Conservation (phyloP, 2,797 vertebrate genomes). For the Argyrosomus regius region DNA sequence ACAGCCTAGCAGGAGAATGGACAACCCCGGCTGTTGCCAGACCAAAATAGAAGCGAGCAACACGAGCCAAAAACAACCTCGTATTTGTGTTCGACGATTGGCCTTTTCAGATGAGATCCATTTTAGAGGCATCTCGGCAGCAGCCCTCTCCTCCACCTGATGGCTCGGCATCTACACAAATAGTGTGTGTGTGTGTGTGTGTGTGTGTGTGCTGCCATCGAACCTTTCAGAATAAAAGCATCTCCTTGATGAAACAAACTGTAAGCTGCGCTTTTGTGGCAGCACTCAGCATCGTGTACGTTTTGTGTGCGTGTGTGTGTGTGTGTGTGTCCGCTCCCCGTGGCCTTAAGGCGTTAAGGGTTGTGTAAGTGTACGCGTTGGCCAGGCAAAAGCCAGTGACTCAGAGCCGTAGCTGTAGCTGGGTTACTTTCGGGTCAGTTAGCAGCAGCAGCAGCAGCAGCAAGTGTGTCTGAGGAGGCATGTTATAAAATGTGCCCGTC, state of each 20-base stretch:
- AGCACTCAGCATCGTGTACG: conserved; percentile 58
- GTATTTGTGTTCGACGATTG: conserved; percentile 75
- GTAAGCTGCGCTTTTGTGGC: conserved; percentile 52
- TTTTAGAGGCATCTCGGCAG: conserved; percentile 66
- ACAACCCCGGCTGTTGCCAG: conserved; percentile 77
- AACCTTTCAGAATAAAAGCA: conserved; percentile 64
- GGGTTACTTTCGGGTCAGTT: conserved; percentile 86
- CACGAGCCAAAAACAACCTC: conserved; percentile 74
- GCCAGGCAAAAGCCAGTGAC: conserved; percentile 76
- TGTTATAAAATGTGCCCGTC: conserved; percentile 74
- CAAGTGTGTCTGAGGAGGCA: conserved; percentile 79
- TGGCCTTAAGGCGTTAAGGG: conserved; percentile 58
- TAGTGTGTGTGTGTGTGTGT: conserved; percentile 37
- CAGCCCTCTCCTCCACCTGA: conserved; percentile 58
- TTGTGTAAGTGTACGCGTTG: conserved; percentile 76
- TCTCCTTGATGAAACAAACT: conserved; percentile 62
- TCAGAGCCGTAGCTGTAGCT: conserved; percentile 79
- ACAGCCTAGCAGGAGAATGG: conserved; percentile 72
- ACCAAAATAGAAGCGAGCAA: conserved; percentile 78
- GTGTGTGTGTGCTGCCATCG: background rate
- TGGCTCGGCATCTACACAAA: conserved; percentile 58
- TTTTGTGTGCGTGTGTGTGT: conserved; percentile 52
- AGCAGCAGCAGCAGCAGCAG: conserved; percentile 80
- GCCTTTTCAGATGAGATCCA: conserved; percentile 78
- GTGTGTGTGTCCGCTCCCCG: conserved; percentile 47